Evolutionary conservation across 2,888 invertebrate genomes (phyloP), one percentile per base, ranked within the genome.

Genomic region (Lasioglossum lativentre): DNA sequence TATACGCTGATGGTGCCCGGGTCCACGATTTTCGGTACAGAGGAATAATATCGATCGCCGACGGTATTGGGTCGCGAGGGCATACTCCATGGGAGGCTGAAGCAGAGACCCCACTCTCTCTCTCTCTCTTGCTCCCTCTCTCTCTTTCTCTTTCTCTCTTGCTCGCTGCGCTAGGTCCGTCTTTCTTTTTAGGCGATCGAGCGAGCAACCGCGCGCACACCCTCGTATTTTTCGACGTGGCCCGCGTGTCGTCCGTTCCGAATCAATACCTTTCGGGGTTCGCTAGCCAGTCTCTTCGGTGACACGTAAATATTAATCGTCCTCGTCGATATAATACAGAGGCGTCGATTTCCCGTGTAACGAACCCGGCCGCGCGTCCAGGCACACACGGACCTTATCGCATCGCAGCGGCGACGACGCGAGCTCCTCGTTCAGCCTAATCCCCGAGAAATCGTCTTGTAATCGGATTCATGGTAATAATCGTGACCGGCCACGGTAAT

Each of bases 231-330:
- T 88, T 82, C 83, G 82, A 80, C 80, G 82, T 84, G 87, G 87
- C 72, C 85, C 85, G 83, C 88, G 78, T 84, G 81, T 81, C 86
- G 76, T 86, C 86, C 86, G 89, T 84, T 88, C 82, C 38, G 81
- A 90, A 90, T 90, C 90, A 90, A 90, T 90, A 90, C 88, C 89
- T 74, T 90, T 90, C 82, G 83, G 77, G 80, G 75, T 77, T 77
- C 83, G 83, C 68, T 75, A 78, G 82, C 66, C 82, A 82, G 80
- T 78, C 81, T 79, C 81, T 79, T 77, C 83, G 77, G 78, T 70
- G 78, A 77, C 82, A 68, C 81, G 83, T 83, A 78, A 83, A 90
- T 88, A 84, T 83, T 80, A 84, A 82, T 83, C 68, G 78, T 68
- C 83, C 73, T 40, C 68, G 30, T 4, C 80, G 86, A 85, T 77